Base-by-base conservation (phyloP, 2,888 invertebrate species). In the Thereva unica region DNA sequence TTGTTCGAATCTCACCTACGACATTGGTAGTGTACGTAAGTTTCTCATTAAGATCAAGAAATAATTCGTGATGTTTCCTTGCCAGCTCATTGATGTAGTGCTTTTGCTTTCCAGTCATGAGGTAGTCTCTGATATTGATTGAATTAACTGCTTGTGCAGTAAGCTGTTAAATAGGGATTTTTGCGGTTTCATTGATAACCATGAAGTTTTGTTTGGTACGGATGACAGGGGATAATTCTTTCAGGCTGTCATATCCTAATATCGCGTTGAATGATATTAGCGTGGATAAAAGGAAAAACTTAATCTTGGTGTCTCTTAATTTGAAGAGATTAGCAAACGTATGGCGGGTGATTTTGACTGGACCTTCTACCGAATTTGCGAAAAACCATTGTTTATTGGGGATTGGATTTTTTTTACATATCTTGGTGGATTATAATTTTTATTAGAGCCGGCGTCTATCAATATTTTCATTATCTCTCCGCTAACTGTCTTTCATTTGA, bases 201-300 rank as follows among this genome's bases (percentile, higher is more conserved):
- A 63, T 63, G 35, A 37, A 55, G 54, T 67, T 47, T 37, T 67
- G 37, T 6, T 67, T 63, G 4, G 61, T 67, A 41, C 54, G 34
- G 12, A 63, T 67, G 23, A 61, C 38, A 3, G 50, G 34, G 8
- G 4, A 10, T 50, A 50, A 5, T 8, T 50, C 50, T 10, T 50
- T 50, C 10, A 67, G 45, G 37, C 45, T 57, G 42, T 67, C 67
- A 37, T 67, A 61, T 8, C 61, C 67, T 6, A 54, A n/a, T 23
- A 67, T 55, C 1, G 53, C 67, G 23, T 61, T 55, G 41, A 55
- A 67, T 4, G 54, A 50, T 35, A 50, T n/a, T n/a, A n/a, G n/a
- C n/a, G n/a, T n/a, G n/a, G n/a, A n/a, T n/a, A n/a, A n/a, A n/a
- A n/a, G 23, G 38, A 59, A 67, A 23, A 67, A 67, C 56, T 64